phyloP scores from a whole-genome alignment of 2,113 vertebrate species.

The Otis tarda region DNA sequence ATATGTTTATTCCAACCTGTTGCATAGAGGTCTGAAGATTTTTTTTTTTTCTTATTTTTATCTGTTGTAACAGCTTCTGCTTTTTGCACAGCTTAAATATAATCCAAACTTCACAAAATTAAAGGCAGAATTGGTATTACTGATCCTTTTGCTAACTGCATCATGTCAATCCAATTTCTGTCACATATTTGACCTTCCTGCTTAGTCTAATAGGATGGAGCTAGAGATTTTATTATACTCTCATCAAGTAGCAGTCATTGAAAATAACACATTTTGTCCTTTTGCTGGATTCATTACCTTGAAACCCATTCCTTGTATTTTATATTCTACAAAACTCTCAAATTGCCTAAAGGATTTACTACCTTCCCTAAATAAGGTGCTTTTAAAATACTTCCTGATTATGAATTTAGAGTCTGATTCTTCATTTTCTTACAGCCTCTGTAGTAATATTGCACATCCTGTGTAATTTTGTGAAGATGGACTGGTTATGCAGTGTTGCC shows the following conservation, averaged over 20 bases:
- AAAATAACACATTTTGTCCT: constrained; percentile 62
- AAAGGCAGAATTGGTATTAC: not conserved
- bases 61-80: not conserved
- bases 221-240: constrained; percentile 40
- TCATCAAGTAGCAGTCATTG: constrained; percentile 54
- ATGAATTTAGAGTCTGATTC: not conserved
- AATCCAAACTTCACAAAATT: not conserved
- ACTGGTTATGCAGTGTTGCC: not conserved
- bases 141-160: constrained; percentile 3
- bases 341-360: constrained; percentile 45
- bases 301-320: constrained; percentile 33
- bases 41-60: not conserved
- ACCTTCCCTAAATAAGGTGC: constrained; percentile 19
- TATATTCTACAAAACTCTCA: constrained; percentile 30
- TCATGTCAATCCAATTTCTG: constrained; percentile 17
- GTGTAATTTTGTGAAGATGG: not conserved
- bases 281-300: constrained; percentile 36
- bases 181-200: constrained; percentile 17
- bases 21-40: not conserved
- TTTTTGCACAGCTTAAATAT: not conserved
- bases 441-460: not conserved
- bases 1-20: not conserved
- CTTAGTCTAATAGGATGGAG: constrained; percentile 31
- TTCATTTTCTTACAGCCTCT: not conserved
- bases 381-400: constrained; percentile 23